phyloP scores from a whole-genome alignment of 2,113 vertebrate genomes.

The Gobiocypris rarus region DNA sequence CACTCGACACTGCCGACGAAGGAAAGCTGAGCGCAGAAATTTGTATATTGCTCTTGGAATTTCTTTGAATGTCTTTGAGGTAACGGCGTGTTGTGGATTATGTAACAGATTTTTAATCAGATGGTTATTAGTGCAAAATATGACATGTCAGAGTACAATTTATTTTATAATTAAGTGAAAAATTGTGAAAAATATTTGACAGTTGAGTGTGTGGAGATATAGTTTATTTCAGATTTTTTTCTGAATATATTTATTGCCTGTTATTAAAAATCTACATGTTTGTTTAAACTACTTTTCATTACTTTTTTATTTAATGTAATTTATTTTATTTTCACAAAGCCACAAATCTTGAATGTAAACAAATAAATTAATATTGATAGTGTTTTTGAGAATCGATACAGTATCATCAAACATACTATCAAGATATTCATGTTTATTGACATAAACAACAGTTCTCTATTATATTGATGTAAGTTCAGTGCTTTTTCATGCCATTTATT shows the following conservation, averaged over 20 bases:
- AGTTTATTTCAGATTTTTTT: too few species aligned
- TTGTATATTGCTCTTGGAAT: constrained; percentile 2
- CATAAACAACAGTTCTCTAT: background rate
- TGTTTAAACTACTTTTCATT: background rate
- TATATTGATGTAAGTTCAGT: background rate
- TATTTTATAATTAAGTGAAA: too few species aligned
- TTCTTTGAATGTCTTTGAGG: constrained; percentile 41
- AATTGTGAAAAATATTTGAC: too few species aligned
- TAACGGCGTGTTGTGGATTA: background rate
- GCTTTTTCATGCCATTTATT: background rate
- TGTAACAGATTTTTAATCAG: constrained; percentile 5
- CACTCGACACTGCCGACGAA: constrained; percentile 27
- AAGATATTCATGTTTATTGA: too few species aligned
- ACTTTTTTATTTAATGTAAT: background rate
- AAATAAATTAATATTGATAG: too few species aligned
- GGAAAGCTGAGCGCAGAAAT: background rate
- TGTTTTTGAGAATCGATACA: too few species aligned
- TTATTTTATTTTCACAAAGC: background rate
- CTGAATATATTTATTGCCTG: background rate
- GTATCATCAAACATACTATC: too few species aligned
- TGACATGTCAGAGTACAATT: too few species aligned
- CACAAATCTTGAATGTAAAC: too few species aligned
- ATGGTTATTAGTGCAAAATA: background rate
- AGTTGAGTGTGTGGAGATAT: too few species aligned
- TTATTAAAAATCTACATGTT: background rate